These are phyloP conservation scores for Microplitis deprimator DNA, from an alignment of 2,888 invertebrate genomes.

Conservation along the genomic window DNA sequence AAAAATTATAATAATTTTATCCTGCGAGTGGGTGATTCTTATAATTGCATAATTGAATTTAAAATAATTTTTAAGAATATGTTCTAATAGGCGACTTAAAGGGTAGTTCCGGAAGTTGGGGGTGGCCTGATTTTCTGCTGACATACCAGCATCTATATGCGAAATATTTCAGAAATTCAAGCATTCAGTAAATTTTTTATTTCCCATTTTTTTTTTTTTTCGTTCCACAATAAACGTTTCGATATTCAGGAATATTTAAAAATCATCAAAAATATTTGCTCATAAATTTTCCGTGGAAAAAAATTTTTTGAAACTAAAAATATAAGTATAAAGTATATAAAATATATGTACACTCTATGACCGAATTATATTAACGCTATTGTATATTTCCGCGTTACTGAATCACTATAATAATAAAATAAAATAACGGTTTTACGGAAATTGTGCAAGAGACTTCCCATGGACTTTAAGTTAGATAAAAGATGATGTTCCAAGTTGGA, in stretches of 20 bases:
- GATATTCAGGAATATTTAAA: too few relatives aligned
- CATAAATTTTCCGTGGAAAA: neutral
- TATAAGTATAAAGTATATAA: neutral
- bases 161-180: too few relatives aligned
- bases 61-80: too few relatives aligned
- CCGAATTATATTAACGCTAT: conserved; percentile 23
- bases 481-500: neutral
- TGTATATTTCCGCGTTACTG: conserved; percentile 30
- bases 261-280: too few relatives aligned
- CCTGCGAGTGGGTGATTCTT: neutral
- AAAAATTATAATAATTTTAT: too few relatives aligned
- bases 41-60: neutral
- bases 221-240: too few relatives aligned
- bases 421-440: conserved; percentile 51
- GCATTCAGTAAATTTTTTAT: too few relatives aligned
- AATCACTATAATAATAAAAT: conserved; percentile 37
- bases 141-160: too few relatives aligned
- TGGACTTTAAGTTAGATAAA: conserved; percentile 21
- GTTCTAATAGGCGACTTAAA: too few relatives aligned
- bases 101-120: too few relatives aligned
- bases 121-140: too few relatives aligned
- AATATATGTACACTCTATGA: neutral
- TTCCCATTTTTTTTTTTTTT: too few relatives aligned
- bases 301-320: neutral
- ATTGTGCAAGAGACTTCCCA: conserved; percentile 53